Base-by-base conservation (phyloP, 2,113 vertebrate species). In the Bufo bufo region DNA sequence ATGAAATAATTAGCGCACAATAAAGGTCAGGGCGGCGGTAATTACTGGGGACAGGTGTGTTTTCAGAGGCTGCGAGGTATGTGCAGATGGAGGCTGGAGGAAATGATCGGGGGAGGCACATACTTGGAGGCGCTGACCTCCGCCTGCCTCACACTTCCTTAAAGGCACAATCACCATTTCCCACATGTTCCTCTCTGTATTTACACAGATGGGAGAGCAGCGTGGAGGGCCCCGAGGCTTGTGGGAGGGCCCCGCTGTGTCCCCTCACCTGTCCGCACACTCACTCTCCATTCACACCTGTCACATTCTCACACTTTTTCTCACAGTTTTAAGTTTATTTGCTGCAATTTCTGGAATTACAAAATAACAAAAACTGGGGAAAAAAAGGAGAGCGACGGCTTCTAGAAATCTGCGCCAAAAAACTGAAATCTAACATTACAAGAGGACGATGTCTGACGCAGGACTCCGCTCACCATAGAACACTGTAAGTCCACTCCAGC, bases 1-100 rank as follows among this genome's bases (percentile, higher is more conserved):
- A 88, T 88, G 80, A 88, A 88, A 88, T 88, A 88, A 88, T 88
- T 88, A 88, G 69, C 11, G 87, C 56, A 77, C 58, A 50, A 88
- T 82, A 88, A 88, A 88, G 87, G 87, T 88, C 87, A 88, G 66
- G 72, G 84, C 14, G 43, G 56, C 11, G 0, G 6, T 82, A 72
- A 82, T 87, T 74, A 82, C n/a, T 19, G 43, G 71, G 69, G 66
- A 75, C 86, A 87, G 86, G 86, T 87, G 86, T 87, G 85, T 87
- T 87, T 71, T 71, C 54, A 72, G 77, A 80, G 33, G 85, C 85
- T 80, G 20, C n/a, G 77, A 80, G 77, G 85, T 82, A 59, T 87
- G 49, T 82, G 65, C 86, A 82, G 65, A 82, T 87, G 63, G 85
- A 87, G 80, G 58, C 33, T 14, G 45, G 4, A 52, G 43, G 45